Base-by-base conservation (phyloP, 2,888 invertebrate genomes). In the Trichopoda pennipes region DNA sequence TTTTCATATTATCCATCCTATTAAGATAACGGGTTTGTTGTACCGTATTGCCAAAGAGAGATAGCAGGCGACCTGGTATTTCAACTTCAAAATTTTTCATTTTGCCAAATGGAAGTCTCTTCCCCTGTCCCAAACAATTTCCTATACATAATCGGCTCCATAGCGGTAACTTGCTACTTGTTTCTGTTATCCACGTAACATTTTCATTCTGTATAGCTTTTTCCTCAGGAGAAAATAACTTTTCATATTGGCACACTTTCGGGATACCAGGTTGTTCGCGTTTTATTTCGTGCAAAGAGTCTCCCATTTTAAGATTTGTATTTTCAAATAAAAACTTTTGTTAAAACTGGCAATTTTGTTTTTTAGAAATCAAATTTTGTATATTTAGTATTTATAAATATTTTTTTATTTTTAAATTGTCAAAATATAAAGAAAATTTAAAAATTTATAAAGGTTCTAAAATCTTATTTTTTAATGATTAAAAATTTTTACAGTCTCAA, bases 11-110 rank as follows among this genome's bases (percentile, higher is more conserved):
- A 4, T 21, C 3, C 60, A 91, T 90, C 87, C 95, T 95, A 84
- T 92, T 92, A 0, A 87, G 85, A 44, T 94, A 93, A 63, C 91
- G 88, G 7, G 94, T 94, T 89, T 94, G 94, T 0, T 42, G 32
- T 2, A 21, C 9, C 16, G 94, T 86, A 19, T 92, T 92, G 0
- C 95, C 94, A 93, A 94, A 93, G 1, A 95, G 88, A 0, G 95
- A 94, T 90, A 92, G 95, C 0, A 95, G 89, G 83, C 94, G 94
- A 3, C 93, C 93, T 2, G 93, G 92, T 84, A 94, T 94, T 87
- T 95, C 95, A 1, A 95, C 92, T 80, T 94, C 93, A 93, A 93
- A 95, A 58, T 87, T 86, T 69, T 84, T 85, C 69, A 93, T 92
- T 86, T 94, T 94, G 44, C 86, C 86, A n/a, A 1, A 38, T 8